phyloP scores from a whole-genome alignment of 2,888 invertebrate genomes.

The Penaeus monodon region DNA sequence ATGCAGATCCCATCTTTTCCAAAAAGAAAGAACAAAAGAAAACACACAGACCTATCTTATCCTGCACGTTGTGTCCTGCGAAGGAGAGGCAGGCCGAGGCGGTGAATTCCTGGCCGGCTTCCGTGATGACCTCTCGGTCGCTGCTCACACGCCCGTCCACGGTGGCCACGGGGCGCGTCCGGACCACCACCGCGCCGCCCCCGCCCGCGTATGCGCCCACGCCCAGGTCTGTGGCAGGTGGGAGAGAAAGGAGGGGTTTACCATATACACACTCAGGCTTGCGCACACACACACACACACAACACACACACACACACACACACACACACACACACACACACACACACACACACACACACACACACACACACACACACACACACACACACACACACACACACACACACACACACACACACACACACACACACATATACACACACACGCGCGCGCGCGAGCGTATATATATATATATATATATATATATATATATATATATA shows the following conservation, averaged over 20 bases:
- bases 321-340: too few species aligned
- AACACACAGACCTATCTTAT: background rate
- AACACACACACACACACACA: too few species aligned
- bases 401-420: background rate
- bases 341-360: background rate
- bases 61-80: background rate
- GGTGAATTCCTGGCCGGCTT: background rate
- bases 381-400: background rate
- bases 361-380: background rate
- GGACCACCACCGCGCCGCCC: conserved; percentile 6
- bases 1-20: too few species aligned
- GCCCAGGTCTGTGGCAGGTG: background rate
- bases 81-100: background rate
- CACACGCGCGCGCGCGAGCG: background rate
- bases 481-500: background rate
- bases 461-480: background rate
- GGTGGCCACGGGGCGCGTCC: background rate
- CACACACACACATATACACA: background rate
- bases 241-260: background rate
- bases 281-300: too few species aligned
- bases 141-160: background rate
- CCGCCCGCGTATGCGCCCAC: background rate
- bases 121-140: background rate
- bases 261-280: background rate
- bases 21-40: too few species aligned